Base-by-base conservation (phyloP, 2,797 vertebrate genomes). In the Threskiornis aethiopicus region DNA sequence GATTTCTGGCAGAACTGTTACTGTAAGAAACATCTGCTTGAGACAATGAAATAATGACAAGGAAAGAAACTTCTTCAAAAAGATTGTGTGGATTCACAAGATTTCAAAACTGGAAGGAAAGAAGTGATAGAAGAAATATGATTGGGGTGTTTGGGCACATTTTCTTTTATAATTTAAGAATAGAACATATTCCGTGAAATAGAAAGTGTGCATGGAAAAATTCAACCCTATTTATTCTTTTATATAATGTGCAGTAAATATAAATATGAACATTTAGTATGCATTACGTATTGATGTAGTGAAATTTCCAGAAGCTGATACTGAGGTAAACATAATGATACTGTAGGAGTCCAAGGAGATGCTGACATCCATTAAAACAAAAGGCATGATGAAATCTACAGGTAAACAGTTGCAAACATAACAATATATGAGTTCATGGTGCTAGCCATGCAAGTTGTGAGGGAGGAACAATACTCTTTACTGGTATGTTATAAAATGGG, bases 81-180 rank as follows among this genome's bases (percentile, higher is more conserved):
- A 72, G 80, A 37, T 26, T 0, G 0, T 2, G 0, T 7, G 10
- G 19, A 71, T 46, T 58, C 35, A 46, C 11, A 71, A 51, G 13
- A 41, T 33, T 76, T 70, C 59, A 65, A 51, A 93, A 44, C 13
- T 22, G 15, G 16, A 93, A 37, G 25, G 17, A 47, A 13, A 51
- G 5, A 62, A 59, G 6, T 16, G 18, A 21, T 10, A 41, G 44
- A 76, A 84, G 11, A 59, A 93, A 88, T 24, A 71, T 15, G 1
- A 46, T 16, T 49, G 13, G 1, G 11, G 14, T 44, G 11, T 39
- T 65, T n/a, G 35, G 47, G 18, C 5, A 37, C 2, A 12, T 62
- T 65, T 73, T 59, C 14, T 79, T 76, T 47, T 51, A 4, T 24
- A 62, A 51, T 58, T 84, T 28, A 67, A 78, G 44, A 90, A 47